Conservation (phyloP, 2,113 vertebrate species). For the Myotis brandtii region DNA sequence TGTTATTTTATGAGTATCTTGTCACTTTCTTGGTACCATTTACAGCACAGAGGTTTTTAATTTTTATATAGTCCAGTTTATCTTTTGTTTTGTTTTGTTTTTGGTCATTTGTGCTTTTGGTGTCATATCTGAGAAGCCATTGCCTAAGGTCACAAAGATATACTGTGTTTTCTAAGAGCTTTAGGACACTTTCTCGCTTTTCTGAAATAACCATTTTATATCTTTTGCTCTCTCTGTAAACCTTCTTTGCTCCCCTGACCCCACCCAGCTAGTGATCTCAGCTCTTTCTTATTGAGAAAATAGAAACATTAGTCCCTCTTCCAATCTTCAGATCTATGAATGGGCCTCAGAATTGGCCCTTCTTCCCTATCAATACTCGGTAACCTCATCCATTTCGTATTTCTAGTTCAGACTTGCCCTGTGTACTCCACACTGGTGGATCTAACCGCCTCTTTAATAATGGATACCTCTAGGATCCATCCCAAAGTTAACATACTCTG, state of each 20-base stretch:
- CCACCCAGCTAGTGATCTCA: neutral
- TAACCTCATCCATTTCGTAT: neutral
- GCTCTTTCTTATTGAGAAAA: neutral
- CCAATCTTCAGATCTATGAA: neutral
- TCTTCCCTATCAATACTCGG: neutral
- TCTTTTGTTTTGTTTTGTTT: neutral
- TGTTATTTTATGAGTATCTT: neutral
- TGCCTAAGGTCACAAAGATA: neutral
- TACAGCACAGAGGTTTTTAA: neutral
- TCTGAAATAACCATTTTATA: constrained; percentile 10
- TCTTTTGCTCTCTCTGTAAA: neutral
- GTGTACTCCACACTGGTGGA: neutral
- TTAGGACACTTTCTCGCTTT: neutral
- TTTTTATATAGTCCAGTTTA: neutral
- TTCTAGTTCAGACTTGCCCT: neutral
- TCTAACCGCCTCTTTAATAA: neutral
- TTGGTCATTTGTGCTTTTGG: neutral
- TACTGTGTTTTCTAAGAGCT: neutral
- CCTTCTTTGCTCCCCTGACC: neutral
- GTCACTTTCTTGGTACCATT: neutral
- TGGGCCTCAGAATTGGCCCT: neutral
- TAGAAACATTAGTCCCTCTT: neutral
- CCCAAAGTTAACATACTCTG: neutral
- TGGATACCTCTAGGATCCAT: neutral
- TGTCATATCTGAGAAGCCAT: neutral